A percentile compares a stretch with the other conserved stretches of the same genome.
These are phyloP conservation scores for Eclectus roratus DNA, from an alignment of 2,113 vertebrate genomes.

Conservation along the genomic window DNA sequence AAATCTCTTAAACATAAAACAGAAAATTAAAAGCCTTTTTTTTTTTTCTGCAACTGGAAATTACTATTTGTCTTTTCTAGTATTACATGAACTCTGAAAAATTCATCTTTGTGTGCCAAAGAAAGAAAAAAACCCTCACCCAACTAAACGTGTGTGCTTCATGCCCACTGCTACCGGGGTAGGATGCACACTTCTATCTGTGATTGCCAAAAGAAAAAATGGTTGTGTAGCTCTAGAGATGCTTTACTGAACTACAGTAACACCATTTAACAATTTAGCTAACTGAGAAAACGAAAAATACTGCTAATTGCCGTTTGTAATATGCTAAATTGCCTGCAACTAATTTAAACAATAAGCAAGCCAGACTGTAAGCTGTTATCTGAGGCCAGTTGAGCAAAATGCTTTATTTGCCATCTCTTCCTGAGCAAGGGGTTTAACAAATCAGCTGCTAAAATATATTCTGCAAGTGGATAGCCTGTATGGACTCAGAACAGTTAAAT, in stretches of 20 bases:
- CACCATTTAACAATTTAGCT: neutral
- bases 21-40: neutral
- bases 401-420: neutral
- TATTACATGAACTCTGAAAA: neutral
- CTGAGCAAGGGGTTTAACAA: neutral
- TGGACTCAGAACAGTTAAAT: neutral
- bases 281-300: neutral
- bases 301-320: neutral
- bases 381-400: neutral
- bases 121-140: neutral
- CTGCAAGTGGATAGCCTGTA: neutral
- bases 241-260: slow-evolving; percentile 22
- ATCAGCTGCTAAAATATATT: neutral
- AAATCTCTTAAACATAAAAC: neutral
- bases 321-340: neutral
- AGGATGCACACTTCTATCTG: neutral
- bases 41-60: neutral
- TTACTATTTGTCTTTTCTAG: neutral
- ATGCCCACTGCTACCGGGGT: neutral
- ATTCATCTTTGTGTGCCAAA: neutral
- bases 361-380: neutral
- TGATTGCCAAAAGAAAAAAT: neutral
- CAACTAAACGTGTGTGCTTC: neutral
- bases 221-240: neutral
- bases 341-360: neutral